Evolutionary conservation across 2,797 vertebrate species (phyloP), one percentile per base, ranked within the genome.

Genomic region (Bovichtus variegatus): DNA sequence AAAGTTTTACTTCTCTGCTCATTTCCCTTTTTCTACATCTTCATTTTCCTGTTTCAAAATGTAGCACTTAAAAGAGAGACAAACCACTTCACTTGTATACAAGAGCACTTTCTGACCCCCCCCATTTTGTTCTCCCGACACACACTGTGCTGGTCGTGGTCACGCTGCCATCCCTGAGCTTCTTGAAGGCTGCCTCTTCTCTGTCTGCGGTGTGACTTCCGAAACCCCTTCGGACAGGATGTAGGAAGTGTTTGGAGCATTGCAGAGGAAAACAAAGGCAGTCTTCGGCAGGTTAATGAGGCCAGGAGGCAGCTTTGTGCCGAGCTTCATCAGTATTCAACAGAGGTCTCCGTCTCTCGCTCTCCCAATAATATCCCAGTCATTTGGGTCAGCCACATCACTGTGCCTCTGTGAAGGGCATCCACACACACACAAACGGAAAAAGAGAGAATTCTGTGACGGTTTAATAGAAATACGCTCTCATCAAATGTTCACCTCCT

Each of bases 281-380:
- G 76, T 71, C 74, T 82, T 79, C 62, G 82, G 87, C 92, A 94
- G 94, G 93, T 95, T 94, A 95, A 95, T 94, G 92, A 93, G 91
- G 89, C 90, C 90, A 85, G 85, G 87, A 92, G 80, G 83, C 86
- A 84, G 87, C 84, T 93, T 91, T 91, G 87, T 90, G 87, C 71
- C 10, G 40, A 38, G 75, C 81, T 80, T 87, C 86, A 92, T 93
- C 89, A 92, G 90, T 92, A 93, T 93, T 93, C 90, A 86, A 49
- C 74, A 62, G 71, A 76, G 71, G 53, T 38, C 78, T 54, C 65
- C 16, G 51, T 73, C 75, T 47, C 78, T 54, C 74, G 15, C 86
- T 84, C 84, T 70, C 76, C 78, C 86, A 87, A 83, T 91, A 92
- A 91, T 89, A 90, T 89, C 82, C 86, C 74, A 87, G 88, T 92